Base-by-base conservation (phyloP, 2,888 invertebrate species). In the Tetragonisca angustula region DNA sequence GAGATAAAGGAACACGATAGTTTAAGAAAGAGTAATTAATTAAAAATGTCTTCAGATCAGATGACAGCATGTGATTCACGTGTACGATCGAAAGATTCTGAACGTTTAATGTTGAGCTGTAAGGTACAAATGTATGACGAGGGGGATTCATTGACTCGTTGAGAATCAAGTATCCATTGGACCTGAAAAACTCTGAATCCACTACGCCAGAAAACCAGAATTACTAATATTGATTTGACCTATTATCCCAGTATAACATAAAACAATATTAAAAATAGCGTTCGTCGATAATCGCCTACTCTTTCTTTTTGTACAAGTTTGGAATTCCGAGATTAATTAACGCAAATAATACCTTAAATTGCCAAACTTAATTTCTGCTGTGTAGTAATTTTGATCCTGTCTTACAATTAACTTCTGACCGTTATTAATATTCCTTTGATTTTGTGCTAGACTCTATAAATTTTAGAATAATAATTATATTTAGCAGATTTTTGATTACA, bases 191-290 rank as follows among this genome's bases (percentile, higher is more conserved):
- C 21, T 21, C 3, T 65, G 13, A 65, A 65, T 43, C 6, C 43
- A 43, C n/a, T 43, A 17, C 15, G 9, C 32, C 32, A 64, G 62
- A 36, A 64, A 64, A 43, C 2, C 43, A 67, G 65, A 24, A 43
- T 67, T 43, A 43, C 43, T 67, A 17, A 67, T 67, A 67, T 67
- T 43, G 65, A 67, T 67, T 43, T 43, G 36, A 67, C 62, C 62
- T 62, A 62, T 19, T 62, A 62, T 62, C 19, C 62, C 27, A 19
- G 19, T 32, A 62, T 62, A 62, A 62, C 19, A 27, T 62, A 11
- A 32, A 62, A 62, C 27, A 62, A 19, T 21, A 21, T 62, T 62
- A 21, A 62, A 62, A 62, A 62, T 62, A 62, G 19, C 27, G 11
- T 62, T 62, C 11, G 9, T 62, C 32, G 62, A 62, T 62, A 62